phyloP scores from a whole-genome alignment of 1,140 invertebrate genomes.

The Lanistes nyassanus region DNA sequence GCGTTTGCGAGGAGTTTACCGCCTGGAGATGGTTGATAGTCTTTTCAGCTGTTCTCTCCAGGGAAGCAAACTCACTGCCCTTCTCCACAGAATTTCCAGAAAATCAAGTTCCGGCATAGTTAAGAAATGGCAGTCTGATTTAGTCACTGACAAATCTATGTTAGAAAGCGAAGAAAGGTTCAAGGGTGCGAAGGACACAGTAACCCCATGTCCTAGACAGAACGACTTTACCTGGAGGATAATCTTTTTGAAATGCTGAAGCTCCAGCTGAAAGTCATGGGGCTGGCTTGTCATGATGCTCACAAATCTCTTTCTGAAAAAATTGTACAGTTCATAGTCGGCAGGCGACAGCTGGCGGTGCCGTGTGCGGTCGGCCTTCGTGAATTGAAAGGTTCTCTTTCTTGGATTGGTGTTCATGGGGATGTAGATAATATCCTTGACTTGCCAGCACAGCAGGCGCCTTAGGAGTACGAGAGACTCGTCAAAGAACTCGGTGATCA shows the following conservation, averaged over 20 bases:
- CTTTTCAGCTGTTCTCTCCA: not conserved
- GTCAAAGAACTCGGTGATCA: constrained; percentile 58
- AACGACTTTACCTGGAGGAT: constrained; percentile 33
- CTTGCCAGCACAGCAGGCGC: constrained; percentile 53
- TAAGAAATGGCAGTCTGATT: constrained; percentile 45
- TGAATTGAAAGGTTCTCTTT: constrained; percentile 38
- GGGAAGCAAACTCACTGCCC: constrained; percentile 17
- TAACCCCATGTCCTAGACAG: constrained; percentile 24
- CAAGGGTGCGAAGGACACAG: not conserved
- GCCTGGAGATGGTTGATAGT: not conserved
- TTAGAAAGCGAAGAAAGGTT: constrained; percentile 41
- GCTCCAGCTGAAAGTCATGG: constrained; percentile 42
- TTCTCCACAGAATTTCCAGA: constrained; percentile 36
- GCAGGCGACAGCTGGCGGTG: constrained; percentile 39
- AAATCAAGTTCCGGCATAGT: constrained; percentile 37
- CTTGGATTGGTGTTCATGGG: constrained; percentile 42
- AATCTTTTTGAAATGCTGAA: constrained; percentile 42
- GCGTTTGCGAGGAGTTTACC: not conserved
- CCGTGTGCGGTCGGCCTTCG: constrained; percentile 24
- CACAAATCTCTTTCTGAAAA: constrained; percentile 39
- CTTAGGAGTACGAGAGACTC: constrained; percentile 57
- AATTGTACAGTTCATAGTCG: constrained; percentile 50
- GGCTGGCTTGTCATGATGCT: constrained; percentile 35
- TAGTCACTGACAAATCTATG: constrained; percentile 32
- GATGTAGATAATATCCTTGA: constrained; percentile 58